Evolutionary conservation across 2,888 invertebrate species (phyloP).

Genomic region (Phania funesta): DNA sequence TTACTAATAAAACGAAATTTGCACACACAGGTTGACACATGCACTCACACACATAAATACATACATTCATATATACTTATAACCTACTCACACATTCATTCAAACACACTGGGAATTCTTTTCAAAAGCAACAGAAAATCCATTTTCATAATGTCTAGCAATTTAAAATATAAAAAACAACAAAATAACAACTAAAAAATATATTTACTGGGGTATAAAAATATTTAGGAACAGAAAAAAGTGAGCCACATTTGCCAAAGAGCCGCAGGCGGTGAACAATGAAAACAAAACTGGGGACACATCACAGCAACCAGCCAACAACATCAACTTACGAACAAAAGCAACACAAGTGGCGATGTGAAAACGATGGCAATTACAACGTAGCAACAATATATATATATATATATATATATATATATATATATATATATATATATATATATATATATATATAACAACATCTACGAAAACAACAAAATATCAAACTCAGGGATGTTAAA

Average conservation of each 20-base stretch:
- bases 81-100: not conserved
- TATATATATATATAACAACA: not conserved
- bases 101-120: conserved; percentile 23
- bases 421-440: not conserved
- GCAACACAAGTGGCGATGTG: conserved; percentile 51
- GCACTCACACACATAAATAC: not conserved
- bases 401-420: not conserved
- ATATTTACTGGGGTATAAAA: not conserved
- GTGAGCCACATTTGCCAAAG: conserved; percentile 61
- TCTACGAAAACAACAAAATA: no score
- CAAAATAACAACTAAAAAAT: not conserved
- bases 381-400: conserved; percentile 57
- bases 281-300: conserved; percentile 61
- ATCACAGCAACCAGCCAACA: conserved; percentile 18
- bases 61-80: conserved; percentile 2
- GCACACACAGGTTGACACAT: not conserved
- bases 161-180: conserved; percentile 61
- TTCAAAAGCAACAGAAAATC: conserved; percentile 58
- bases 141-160: conserved; percentile 63
- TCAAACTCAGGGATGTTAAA: no score
- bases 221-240: conserved; percentile 16
- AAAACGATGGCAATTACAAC: conserved; percentile 67
- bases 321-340: conserved; percentile 38
- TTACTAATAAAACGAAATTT: not conserved
- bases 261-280: conserved; percentile 60